phyloP scores from a whole-genome alignment of 2,797 vertebrate species.

The Eidolon dupreanum region DNA sequence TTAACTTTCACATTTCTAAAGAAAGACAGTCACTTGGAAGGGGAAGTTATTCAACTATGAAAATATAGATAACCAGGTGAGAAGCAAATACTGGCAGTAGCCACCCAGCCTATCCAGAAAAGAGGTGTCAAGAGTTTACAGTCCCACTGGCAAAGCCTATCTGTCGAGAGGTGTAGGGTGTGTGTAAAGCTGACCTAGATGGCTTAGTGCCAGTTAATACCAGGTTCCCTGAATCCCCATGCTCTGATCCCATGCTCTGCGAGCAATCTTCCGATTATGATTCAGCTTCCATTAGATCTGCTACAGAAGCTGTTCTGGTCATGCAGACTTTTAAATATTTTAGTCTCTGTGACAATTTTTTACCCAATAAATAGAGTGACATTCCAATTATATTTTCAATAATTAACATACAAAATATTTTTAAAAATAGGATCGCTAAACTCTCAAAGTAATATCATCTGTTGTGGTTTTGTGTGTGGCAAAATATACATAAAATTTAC shows the following conservation, averaged over 20 bases:
- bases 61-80: not conserved
- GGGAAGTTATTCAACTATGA: not conserved
- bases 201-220: no score
- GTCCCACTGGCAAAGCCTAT: not conserved
- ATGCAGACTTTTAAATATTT: not conserved
- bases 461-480: not conserved
- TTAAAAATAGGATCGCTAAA: not conserved
- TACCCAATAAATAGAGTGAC: not conserved
- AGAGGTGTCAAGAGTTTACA: not conserved
- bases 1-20: not conserved
- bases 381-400: not conserved
- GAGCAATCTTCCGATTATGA: not conserved
- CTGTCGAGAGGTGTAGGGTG: not conserved
- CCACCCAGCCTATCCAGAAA: not conserved
- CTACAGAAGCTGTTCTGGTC: not conserved
- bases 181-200: not conserved
- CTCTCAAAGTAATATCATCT: not conserved
- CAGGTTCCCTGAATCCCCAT: not conserved
- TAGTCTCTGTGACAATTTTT: not conserved
- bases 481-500: not conserved
- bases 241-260: not conserved
- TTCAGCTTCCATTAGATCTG: not conserved
- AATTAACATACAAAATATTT: not conserved
- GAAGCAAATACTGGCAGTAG: not conserved
- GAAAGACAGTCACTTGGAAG: not conserved